Conservation (phyloP, 2,797 vertebrate species). For the Aythya fuligula region DNA sequence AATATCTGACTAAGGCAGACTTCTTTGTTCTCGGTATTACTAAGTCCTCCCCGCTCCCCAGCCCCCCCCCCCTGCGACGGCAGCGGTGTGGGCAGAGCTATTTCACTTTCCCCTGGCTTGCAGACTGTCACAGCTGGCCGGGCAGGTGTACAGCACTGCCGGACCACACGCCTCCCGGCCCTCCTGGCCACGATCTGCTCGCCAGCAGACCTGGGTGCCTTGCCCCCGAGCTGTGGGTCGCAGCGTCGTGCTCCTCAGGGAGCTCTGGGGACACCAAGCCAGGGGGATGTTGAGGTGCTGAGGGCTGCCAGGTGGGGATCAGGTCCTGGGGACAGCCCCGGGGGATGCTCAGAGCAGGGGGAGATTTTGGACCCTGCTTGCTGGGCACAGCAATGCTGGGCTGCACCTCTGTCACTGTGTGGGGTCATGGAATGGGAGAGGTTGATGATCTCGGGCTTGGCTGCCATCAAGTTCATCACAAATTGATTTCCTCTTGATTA, state of each 20-base stretch:
- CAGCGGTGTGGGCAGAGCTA: slow-evolving; percentile 45
- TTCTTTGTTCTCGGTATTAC: slow-evolving; percentile 79
- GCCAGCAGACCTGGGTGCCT: neutral
- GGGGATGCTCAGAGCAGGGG: neutral
- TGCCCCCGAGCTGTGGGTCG: neutral
- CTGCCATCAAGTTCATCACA: neutral
- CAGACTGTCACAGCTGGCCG: slow-evolving; percentile 26
- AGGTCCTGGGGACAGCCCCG: neutral
- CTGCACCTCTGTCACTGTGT: neutral
- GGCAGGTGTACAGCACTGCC: slow-evolving; percentile 58
- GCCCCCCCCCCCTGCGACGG: neutral
- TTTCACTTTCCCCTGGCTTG: slow-evolving; percentile 74
- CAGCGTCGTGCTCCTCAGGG: neutral
- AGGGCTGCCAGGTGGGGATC: neutral
- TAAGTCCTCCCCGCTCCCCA: slow-evolving; percentile 43
- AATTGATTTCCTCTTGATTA: neutral
- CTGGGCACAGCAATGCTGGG: neutral
- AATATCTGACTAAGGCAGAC: slow-evolving; percentile 81
- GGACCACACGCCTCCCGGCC: neutral
- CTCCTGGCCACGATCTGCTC: neutral
- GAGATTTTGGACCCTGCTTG: neutral
- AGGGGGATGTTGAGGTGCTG: neutral
- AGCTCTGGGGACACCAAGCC: neutral
- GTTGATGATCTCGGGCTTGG: neutral
- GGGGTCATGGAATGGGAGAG: neutral